Base-by-base conservation (phyloP, 2,113 vertebrate species). In the Leucopternis melanops region DNA sequence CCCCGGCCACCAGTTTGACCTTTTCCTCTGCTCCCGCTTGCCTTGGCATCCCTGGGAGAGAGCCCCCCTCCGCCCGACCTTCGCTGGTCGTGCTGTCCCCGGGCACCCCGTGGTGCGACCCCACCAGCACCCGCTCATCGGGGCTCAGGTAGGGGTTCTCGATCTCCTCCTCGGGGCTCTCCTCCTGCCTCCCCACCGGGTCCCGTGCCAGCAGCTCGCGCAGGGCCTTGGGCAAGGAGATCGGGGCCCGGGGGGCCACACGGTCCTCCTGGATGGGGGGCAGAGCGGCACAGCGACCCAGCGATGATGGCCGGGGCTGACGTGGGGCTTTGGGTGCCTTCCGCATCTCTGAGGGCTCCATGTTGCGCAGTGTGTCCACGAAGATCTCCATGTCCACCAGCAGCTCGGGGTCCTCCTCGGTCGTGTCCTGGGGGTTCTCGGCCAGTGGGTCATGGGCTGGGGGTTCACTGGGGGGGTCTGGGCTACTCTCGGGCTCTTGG, bases 291-390 rank as follows among this genome's bases (percentile, higher is more conserved):
- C 97, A 9, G 98, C 98, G 52, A 93, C 98, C 1, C 98, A 92
- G 95, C 5, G 98, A 82, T 1, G 95, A 91, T 0, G 95, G 95
- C 4, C 98, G 98, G 2, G 96, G 72, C 45, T 81, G 84, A 65
- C 98, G 98, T 0, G 95, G 97, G 34, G 95, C 13, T 50, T 97
- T 97, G 73, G 97, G 96, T 0, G 70, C 97, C 77, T 95, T 98
- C 29, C 98, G 82, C 80, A 97, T 98, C 81, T 98, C 91, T 0
- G 98, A 97, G 52, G 98, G 97, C 26, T 98, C 98, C 98, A 99
- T 99, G 97, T 93, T 99, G 87, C 98, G 98, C 34, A 99, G 97
- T 0, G 99, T 99, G 85, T 99, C 99, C 95, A 99, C 97, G 2
- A 99, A 98, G 36, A 86, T 98, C 52, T 99, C 99, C 98, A 99